Percentiles rank a stretch among this genome's conserved stretches.
Conservation (phyloP, 2,888 invertebrate species). For the Periphyllus acericola region DNA sequence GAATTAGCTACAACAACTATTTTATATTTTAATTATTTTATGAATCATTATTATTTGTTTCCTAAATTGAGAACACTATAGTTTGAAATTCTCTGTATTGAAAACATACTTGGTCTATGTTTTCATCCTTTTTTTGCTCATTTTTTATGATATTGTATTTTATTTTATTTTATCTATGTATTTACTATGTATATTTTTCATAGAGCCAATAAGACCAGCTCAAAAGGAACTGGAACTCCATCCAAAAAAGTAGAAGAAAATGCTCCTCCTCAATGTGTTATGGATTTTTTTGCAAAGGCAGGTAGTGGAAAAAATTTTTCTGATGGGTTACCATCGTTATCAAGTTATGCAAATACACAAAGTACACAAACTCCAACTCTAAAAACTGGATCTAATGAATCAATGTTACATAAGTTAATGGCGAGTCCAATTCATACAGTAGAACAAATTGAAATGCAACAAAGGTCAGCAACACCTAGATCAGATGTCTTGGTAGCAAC, state of each 20-base stretch:
- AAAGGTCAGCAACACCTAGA: slow-evolving; percentile 71
- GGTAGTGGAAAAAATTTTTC: slow-evolving; percentile 67
- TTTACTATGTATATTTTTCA: slow-evolving; percentile 7
- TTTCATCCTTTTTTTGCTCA: not conserved
- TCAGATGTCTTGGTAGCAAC: slow-evolving; percentile 57
- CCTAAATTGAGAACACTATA: not conserved
- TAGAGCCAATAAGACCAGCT: slow-evolving; percentile 46
- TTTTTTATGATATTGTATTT: not conserved
- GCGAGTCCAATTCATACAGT: slow-evolving; percentile 85
- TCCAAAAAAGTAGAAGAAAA: slow-evolving; percentile 48
- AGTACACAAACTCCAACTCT: slow-evolving; percentile 62
- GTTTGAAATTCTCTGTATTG: not conserved
- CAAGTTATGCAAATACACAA: slow-evolving; percentile 63
- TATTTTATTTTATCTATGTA: not conserved
- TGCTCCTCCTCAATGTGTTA: slow-evolving; percentile 74
- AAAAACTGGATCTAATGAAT: slow-evolving; percentile 66
- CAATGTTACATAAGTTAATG: slow-evolving; percentile 80
- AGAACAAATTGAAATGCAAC: slow-evolving; percentile 89
- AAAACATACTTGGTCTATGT: no score
- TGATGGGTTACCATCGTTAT: slow-evolving; percentile 62
- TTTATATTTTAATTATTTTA: not conserved
- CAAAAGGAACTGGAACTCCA: slow-evolving; percentile 45
- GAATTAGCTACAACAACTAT: no score
- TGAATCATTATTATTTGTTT: not conserved
- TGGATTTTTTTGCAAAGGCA: slow-evolving; percentile 88